Evolutionary conservation across 2,113 vertebrate species (phyloP), one percentile per base, ranked within the genome.

Genomic region (Elaphurus davidianus): DNA sequence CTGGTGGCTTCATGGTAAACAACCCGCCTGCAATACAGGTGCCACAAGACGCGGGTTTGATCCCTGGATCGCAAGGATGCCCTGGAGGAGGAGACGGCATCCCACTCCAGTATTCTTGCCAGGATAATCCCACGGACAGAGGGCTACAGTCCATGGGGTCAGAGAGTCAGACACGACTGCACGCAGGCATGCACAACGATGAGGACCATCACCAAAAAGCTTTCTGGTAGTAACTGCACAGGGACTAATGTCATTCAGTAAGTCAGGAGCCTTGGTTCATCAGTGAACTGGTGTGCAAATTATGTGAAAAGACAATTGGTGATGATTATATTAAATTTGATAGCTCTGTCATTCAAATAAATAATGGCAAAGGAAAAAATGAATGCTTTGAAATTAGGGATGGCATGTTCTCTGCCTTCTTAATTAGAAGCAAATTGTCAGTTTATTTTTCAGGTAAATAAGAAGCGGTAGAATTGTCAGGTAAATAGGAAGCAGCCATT

Each of bases 321-420:
- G n/a, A 40, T 86, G 88, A 76, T 83, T 83, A 67, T 67, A 57
- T 59, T 92, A 94, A 86, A 64, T 28, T 5, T 96, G 96, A 93
- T 71, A 87, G 47, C 30, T 79, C 36, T 82, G n/a, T 16, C 36
- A 84, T 59, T 79, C 82, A 97, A 71, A 78, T 95, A 86, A 95
- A 87, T 54, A 87, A 89, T 36, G 30, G 57, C 45, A 94, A 93
- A 95, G 92, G 54, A 50, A 92, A 95, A 91, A 79, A 59, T 2
- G 54, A 97, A 52, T 67, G 13, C 28, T 95, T 95, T 92, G 54
- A 96, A 76, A 94, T 93, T 57, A 89, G n/a, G 8, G 17, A 94
- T 14, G 30, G 47, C 45, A 90, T 87, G 40, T 71, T 95, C 87
- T 94, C 74, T 92, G 11, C 13, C 30, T 59, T 95, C 30, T 82